Base-by-base conservation (phyloP, 2,797 vertebrate species). In the Gymnoscopelus braueri region DNA sequence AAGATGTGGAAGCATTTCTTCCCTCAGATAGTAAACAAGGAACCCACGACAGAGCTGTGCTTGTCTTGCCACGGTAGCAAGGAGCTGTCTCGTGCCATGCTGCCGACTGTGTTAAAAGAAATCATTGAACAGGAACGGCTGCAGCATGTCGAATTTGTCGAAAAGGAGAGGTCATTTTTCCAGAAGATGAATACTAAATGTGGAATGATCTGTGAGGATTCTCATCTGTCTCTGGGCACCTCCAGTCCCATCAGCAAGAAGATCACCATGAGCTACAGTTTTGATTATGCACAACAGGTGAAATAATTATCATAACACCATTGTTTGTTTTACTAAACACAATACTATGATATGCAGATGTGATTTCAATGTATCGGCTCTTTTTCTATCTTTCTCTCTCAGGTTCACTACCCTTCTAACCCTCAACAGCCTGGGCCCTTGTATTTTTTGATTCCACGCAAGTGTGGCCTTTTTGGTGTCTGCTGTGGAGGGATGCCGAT, bases 211-310 rank as follows among this genome's bases (percentile, higher is more conserved):
- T 60, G 35, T 39, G 29, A 44, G 14, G 58, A 60, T 47, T 7
- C 8, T 11, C 9, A 55, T 6, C 58, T 60, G 58, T 58, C 26
- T 29, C 56, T 58, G 29, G 24, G 56, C 56, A 0, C 19, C 24
- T 32, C 26, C 56, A 58, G 4, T 3, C 56, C 50, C 4, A 3
- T 13, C 12, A 51, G 50, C 50, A 51, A 13, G n/a, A 15, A 14
- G 8, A 55, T 55, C 53, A 55, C 53, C 6, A 55, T 55, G 53
- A 4, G 8, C 53, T 55, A 55, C 53, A 55, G 19, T 55, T 55
- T 55, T 55, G 53, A 55, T 15, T 55, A 19, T 60, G 35, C 58
- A 60, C 58, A 60, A 60, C 58, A 39, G n/a, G 12, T 60, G n/a
- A 60, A 8, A n/a, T 6, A 26, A 47, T 55, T 9, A 2, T 3